phyloP scores from a whole-genome alignment of 53 echinoderm and acorn worm species.

The Henricia sp. region DNA sequence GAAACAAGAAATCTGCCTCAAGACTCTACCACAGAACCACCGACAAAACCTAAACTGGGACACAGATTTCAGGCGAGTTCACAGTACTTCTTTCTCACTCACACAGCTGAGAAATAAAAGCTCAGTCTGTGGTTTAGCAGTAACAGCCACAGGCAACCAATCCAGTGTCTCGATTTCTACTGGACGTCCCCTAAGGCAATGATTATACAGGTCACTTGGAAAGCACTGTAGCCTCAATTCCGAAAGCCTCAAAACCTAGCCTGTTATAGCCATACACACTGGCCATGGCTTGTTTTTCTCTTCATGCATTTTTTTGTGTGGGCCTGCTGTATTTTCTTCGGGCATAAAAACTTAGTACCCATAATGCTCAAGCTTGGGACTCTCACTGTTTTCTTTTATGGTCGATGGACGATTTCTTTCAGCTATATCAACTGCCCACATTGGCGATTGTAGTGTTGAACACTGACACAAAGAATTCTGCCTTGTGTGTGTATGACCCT shows the following conservation, averaged over 20 bases:
- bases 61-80: too few relatives aligned
- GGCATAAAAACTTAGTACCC: slow-evolving; percentile 3
- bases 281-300: background rate
- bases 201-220: slow-evolving; percentile 61
- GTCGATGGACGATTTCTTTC: too few relatives aligned
- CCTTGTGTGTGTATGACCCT: too few relatives aligned
- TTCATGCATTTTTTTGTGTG: background rate
- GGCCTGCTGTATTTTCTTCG: background rate
- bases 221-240: slow-evolving; percentile 43
- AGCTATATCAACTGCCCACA: too few relatives aligned
- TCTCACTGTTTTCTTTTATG: too few relatives aligned
- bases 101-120: slow-evolving; percentile 9
- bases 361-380: background rate
- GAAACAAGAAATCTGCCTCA: too few relatives aligned
- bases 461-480: too few relatives aligned
- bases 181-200: slow-evolving; percentile 14
- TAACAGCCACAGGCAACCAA: slow-evolving; percentile 27
- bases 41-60: too few relatives aligned
- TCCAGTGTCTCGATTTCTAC: slow-evolving; percentile 15
- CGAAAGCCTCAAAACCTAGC: background rate
- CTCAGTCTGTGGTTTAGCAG: slow-evolving; percentile 29
- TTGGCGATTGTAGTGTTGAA: too few relatives aligned
- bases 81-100: slow-evolving; percentile 51
- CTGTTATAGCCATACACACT: too few relatives aligned
- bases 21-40: too few relatives aligned